Percentiles rank a stretch among this genome's conserved stretches.
Evolutionary conservation across 1,140 invertebrate species (phyloP).

Genomic region (Philopotamus ludificatus): DNA sequence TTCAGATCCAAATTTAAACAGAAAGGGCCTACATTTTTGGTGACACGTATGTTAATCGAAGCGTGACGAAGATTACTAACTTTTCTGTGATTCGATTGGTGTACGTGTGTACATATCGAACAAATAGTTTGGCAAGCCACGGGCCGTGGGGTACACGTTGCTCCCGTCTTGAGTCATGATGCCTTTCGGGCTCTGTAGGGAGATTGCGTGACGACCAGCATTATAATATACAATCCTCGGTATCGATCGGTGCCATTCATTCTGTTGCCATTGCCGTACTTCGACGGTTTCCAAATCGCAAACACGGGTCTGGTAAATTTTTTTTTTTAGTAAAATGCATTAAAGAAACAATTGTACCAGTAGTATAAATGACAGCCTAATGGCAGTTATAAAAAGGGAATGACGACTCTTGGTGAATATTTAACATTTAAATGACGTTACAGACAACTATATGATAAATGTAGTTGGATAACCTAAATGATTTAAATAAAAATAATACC

Average conservation of each 20-base stretch:
- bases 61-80: too few relatives aligned
- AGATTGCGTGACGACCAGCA: slow-evolving; percentile 39
- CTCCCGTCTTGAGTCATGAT: not conserved
- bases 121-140: not conserved
- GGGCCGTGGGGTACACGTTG: not conserved
- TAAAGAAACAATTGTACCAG: not conserved
- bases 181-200: slow-evolving; percentile 7
- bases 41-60: too few relatives aligned
- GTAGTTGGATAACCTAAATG: too few relatives aligned
- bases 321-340: not conserved
- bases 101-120: not conserved
- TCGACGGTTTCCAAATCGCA: slow-evolving; percentile 10
- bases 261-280: slow-evolving; percentile 36
- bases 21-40: too few relatives aligned
- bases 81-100: too few relatives aligned
- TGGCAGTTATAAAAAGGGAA: not conserved
- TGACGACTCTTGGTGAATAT: not conserved
- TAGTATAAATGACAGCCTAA: not conserved
- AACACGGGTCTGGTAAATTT: not conserved
- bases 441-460: too few relatives aligned
- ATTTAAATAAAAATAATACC: too few relatives aligned
- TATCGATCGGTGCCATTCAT: slow-evolving; percentile 42
- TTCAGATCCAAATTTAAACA: too few relatives aligned
- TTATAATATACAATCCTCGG: slow-evolving; percentile 40
- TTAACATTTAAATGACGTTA: too few relatives aligned